Conservation (phyloP, 2,113 vertebrate genomes). For the Ceyx margarethae region DNA sequence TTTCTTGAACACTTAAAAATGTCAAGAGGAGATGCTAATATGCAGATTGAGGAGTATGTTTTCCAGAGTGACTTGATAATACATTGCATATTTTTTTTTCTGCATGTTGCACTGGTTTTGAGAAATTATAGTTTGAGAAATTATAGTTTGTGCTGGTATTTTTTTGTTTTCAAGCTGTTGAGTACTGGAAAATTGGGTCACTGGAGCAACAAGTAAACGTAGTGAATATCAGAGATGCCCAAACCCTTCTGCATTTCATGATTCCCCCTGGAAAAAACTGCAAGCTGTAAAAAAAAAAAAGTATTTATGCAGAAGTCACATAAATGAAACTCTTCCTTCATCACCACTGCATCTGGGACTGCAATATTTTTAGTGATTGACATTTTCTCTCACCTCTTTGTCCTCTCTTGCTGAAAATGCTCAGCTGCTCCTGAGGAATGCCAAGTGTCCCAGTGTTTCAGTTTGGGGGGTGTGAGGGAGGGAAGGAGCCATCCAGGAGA, state of each 20-base stretch:
- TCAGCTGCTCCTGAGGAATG: background rate
- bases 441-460: constrained; percentile 5
- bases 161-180: background rate
- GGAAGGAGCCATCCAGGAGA: background rate
- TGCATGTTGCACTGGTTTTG: background rate
- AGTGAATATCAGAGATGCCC: background rate
- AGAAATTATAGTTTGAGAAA: background rate
- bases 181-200: background rate
- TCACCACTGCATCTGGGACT: background rate
- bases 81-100: background rate
- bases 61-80: background rate
- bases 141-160: background rate
- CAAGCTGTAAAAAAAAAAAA: constrained; percentile 6
- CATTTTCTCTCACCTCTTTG: constrained; percentile 44
- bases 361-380: constrained; percentile 7
- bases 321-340: constrained; percentile 5
- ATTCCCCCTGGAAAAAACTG: background rate
- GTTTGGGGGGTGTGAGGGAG: constrained; percentile 30
- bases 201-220: background rate
- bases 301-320: background rate
- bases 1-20: background rate
- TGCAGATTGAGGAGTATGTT: background rate
- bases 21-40: background rate
- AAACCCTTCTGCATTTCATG: background rate
- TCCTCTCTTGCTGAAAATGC: constrained; percentile 68